Evolutionary conservation across 2,113 vertebrate genomes (phyloP).

Genomic region (Colius striatus): DNA sequence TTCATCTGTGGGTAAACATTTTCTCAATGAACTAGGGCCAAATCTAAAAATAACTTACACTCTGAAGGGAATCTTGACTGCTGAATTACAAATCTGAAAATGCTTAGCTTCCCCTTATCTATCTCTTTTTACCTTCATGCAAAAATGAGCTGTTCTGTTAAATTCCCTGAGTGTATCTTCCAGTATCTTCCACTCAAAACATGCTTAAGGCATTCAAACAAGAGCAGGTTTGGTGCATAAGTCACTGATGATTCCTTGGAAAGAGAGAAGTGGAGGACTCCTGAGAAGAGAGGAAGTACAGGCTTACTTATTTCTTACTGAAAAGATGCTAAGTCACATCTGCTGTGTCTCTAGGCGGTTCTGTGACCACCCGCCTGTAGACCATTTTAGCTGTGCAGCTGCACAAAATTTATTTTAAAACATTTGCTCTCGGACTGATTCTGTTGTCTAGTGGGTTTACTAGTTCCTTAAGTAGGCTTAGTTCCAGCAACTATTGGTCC

Average conservation of each 20-base stretch:
- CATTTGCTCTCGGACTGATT: background rate
- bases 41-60: background rate
- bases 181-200: background rate
- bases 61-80: background rate
- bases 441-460: background rate
- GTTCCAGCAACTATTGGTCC: background rate
- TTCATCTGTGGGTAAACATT: background rate
- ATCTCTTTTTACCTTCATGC: background rate
- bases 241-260: background rate
- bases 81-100: background rate
- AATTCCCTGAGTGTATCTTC: background rate
- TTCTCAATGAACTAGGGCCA: background rate
- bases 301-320: background rate
- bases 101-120: background rate
- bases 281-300: background rate
- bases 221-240: background rate
- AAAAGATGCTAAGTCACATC: background rate
- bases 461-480: background rate
- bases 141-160: background rate
- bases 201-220: background rate
- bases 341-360: background rate
- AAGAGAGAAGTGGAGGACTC: background rate
- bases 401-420: slow-evolving; percentile 10
- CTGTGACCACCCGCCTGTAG: background rate
- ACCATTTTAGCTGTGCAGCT: slow-evolving; percentile 20